These are phyloP conservation scores for Pristionchus fissidentatus DNA, from an alignment of 2,888 invertebrate genomes.

Conservation along the genomic window DNA sequence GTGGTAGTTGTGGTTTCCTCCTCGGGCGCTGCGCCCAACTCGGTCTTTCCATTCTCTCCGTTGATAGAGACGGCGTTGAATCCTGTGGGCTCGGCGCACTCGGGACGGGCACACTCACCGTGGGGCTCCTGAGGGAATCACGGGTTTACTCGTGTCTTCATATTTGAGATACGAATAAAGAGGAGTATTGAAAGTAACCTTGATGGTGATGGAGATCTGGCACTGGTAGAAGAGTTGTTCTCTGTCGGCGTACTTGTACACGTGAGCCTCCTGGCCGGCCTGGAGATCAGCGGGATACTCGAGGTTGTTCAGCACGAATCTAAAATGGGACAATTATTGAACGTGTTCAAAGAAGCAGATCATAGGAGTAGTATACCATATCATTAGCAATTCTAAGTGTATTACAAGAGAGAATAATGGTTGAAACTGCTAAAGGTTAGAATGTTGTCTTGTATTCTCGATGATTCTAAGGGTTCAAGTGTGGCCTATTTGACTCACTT, in stretches of 20 bases:
- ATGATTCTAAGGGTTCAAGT: background rate
- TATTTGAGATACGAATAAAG: background rate
- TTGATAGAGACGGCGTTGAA: constrained; percentile 44
- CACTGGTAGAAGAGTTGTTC: constrained; percentile 72
- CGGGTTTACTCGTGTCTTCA: background rate
- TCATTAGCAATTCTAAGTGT: background rate
- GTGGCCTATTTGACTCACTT: no score
- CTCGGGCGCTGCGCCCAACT: background rate
- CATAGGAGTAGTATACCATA: background rate
- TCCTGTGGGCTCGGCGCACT: constrained; percentile 42
- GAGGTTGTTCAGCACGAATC: constrained; percentile 71
- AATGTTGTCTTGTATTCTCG: background rate
- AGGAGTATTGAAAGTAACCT: constrained; percentile 49
- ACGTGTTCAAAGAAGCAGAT: background rate
- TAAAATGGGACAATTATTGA: background rate
- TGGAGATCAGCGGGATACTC: constrained; percentile 72
- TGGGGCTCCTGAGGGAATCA: constrained; percentile 32
- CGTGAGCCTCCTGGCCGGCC: constrained; percentile 73
- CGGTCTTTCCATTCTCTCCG: background rate
- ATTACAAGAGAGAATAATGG: background rate
- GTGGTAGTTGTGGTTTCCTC: constrained; percentile 28
- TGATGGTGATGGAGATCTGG: constrained; percentile 72
- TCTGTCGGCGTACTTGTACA: constrained; percentile 73
- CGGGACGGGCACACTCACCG: constrained; percentile 49
- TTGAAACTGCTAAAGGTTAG: background rate